These are phyloP conservation scores for Clusia tigrina DNA, from an alignment of 2,888 invertebrate genomes.

Conservation along the genomic window DNA sequence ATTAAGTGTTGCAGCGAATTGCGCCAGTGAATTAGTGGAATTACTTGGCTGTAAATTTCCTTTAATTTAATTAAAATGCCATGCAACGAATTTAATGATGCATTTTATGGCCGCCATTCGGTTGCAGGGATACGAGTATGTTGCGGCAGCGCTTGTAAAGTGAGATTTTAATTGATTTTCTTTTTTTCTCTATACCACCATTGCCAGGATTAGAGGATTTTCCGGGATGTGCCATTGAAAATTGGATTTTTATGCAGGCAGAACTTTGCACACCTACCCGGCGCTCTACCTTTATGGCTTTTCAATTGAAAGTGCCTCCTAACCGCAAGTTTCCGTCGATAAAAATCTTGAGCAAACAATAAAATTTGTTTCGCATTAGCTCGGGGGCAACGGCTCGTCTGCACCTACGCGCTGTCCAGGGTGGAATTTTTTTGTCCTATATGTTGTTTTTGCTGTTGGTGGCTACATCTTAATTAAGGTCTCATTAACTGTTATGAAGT, in stretches of 20 bases:
- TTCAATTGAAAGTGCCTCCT: constrained; percentile 22
- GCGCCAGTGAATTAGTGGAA: constrained; percentile 25
- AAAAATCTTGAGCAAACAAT: constrained; percentile 22
- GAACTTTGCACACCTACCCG: neutral
- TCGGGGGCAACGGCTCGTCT: too few species aligned
- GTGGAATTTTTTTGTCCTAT: too few species aligned
- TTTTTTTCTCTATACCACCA: neutral
- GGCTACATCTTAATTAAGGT: constrained; percentile 5
- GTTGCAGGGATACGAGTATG: neutral
- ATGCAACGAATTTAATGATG: constrained; percentile 30
- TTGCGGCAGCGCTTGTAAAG: neutral
- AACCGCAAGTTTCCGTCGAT: constrained; percentile 26
- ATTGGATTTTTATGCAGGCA: too few species aligned
- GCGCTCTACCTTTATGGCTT: constrained; percentile 17
- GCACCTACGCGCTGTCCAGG: too few species aligned
- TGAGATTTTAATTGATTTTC: constrained; percentile 12
- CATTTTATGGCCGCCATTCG: constrained; percentile 19
- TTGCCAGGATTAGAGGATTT: neutral
- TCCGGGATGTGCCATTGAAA: too few species aligned
- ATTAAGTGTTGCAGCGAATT: constrained; percentile 13
- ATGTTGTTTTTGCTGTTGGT: neutral
- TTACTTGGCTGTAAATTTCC: constrained; percentile 22
- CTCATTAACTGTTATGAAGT: neutral
- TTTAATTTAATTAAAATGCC: constrained; percentile 29
- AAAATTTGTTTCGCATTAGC: constrained; percentile 15